Evolutionary conservation across 2,797 vertebrate species (phyloP), one percentile per base, ranked within the genome.

Genomic region (Leucoraja ocellata): DNA sequence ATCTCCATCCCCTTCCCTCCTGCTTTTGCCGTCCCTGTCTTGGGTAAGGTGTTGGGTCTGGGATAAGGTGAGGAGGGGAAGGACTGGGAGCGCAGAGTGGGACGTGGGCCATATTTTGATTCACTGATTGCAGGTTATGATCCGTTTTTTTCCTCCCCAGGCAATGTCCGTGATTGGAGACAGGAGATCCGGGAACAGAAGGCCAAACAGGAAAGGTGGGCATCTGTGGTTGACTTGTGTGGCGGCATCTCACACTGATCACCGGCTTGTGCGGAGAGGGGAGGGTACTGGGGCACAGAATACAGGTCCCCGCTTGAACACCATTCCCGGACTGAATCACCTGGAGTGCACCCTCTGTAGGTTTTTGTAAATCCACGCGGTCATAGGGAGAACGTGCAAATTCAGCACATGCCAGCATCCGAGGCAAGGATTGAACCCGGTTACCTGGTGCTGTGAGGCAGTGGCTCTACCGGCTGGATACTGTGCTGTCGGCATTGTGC

Each of bases 121-220:
- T 1, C 28, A 73, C 71, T 54, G 54, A 91, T 23, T 58, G 54
- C 32, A 32, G 28, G 46, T 76, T 54, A 36, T 46, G 76, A 93
- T 25, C 23, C 11, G 1, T 16, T 36, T 83, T 93, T 0, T 94
- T 93, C 21, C 63, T 14, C 9, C 46, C 46, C 93, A 99, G 98
- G 99, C 99, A 0, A 99, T 99, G 99, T 99, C 99, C 0, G 98
- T 99, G 95, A 99, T 99, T 73, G 99, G 99, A 94, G 99, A 99
- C 95, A 95, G 98, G 93, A 95, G 99, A 93, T 99, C 98, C 96
- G 98, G 94, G 99, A 99, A 95, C 99, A 99, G 96, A 99, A 99
- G 93, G 98, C 98, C 83, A 99, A 98, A 95, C 98, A 99, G 91
- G 98, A 99, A 93, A 97, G 98, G 99, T 99, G n/a, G 32, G 77